These are phyloP conservation scores for Lamellibrachia luymesi DNA, from an alignment of 1,140 invertebrate genomes.

Conservation along the genomic window DNA sequence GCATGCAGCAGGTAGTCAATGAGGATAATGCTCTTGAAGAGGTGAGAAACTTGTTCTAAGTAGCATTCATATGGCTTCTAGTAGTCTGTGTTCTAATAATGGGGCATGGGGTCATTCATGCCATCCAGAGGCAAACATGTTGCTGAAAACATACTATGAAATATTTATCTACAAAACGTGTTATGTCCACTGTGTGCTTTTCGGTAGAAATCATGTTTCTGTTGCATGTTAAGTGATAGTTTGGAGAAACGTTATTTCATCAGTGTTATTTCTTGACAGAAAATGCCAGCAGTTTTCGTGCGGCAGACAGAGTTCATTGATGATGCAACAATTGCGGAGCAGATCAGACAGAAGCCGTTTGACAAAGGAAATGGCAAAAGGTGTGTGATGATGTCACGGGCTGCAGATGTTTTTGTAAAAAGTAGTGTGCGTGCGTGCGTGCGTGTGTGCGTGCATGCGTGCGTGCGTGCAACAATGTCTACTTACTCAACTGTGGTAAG, in stretches of 20 bases:
- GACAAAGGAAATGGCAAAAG: slow-evolving; percentile 51
- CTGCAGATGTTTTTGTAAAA: neutral
- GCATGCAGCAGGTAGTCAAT: slow-evolving; percentile 41
- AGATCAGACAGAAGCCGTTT: slow-evolving; percentile 44
- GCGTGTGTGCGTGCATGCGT: neutral
- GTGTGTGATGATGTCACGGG: slow-evolving; percentile 28
- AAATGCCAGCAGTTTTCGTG: neutral
- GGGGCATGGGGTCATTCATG: too few species aligned
- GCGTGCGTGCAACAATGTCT: neutral
- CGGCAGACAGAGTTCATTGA: slow-evolving; percentile 36
- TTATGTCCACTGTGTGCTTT: too few species aligned
- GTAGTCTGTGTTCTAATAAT: too few species aligned
- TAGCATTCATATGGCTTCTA: too few species aligned
- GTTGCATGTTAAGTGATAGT: neutral
- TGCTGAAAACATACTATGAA: too few species aligned
- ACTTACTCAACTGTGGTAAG: too few species aligned
- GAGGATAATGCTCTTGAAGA: slow-evolving; percentile 29
- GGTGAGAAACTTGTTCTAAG: too few species aligned
- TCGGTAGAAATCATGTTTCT: too few species aligned
- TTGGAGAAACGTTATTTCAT: neutral
- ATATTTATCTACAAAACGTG: neutral
- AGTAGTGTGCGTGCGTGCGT: neutral
- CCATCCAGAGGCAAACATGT: too few species aligned
- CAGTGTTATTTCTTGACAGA: neutral
- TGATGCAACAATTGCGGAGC: slow-evolving; percentile 50